Evolutionary conservation across 2,888 invertebrate species (phyloP), one percentile per base, ranked within the genome.

Genomic region (Sepioteuthis lessoniana): DNA sequence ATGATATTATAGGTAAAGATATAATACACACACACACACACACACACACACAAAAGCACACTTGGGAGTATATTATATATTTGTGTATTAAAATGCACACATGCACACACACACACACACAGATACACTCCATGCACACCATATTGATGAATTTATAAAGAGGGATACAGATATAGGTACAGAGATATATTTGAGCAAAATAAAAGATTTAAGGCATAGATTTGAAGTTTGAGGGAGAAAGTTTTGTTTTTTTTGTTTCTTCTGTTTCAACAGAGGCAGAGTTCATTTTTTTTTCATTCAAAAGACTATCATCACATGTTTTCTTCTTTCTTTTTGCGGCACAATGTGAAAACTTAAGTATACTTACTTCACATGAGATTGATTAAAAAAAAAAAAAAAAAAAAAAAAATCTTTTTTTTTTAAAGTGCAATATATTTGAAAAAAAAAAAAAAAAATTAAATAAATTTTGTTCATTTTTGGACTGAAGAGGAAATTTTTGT

Each of bases 181-280:
- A 76, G 76, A 76, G 76, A 76, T 76, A 76, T 31, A 76, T 76
- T 76, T 76, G 76, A 76, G 76, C 76, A 76, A 76, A 76, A 76
- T 76, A n/a, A 76, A 76, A 76, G n/a, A 76, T 76, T 76, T 76
- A 76, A 76, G 76, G 76, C 76, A 76, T 8, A 76, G 76, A 76
- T 76, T 76, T 76, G 76, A 76, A 76, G 76, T 76, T 76, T 31
- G 10, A n/a, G n/a, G n/a, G 19, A 13, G n/a, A n/a, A 76, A 19
- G 10, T 1, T 16, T 42, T 55, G 25, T 25, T 55, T 55, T 55
- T 55, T 21, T 55, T 47, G 21, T 55, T 25, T 55, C 25, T 55
- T 55, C 55, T 55, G 25, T 55, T 55, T 5, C 21, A 55, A 55
- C 55, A 55, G 50, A 50, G 50, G 50, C 50, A 50, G 55, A 55